These are phyloP conservation scores for Drosophila ezoana DNA, from an alignment of 2,888 invertebrate species.

Conservation along the genomic window DNA sequence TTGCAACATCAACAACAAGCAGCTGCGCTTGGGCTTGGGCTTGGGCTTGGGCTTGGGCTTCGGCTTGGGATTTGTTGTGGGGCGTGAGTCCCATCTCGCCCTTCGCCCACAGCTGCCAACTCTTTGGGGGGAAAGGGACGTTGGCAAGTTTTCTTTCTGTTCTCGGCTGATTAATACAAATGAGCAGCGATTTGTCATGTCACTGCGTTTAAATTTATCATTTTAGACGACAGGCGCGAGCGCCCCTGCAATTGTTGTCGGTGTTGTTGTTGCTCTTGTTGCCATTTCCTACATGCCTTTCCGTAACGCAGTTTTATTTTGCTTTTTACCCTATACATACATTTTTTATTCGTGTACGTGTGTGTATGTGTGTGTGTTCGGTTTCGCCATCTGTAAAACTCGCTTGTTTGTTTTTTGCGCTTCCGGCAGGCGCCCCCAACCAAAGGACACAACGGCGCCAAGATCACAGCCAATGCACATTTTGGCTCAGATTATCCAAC, in stretches of 20 bases:
- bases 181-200: conserved; percentile 82
- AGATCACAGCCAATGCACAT: conserved; percentile 71
- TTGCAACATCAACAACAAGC: conserved; percentile 71
- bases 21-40: conserved; percentile 13
- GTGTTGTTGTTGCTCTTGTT: conserved; percentile 35
- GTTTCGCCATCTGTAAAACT: conserved; percentile 50
- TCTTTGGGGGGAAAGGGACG: conserved; percentile 2
- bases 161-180: conserved; percentile 78
- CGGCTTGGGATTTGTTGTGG: conserved; percentile 1
- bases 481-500: conserved; percentile 56
- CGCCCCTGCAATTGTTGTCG: conserved; percentile 53
- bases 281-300: conserved; percentile 49
- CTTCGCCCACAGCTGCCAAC: conserved; percentile 7
- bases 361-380: conserved; percentile 15
- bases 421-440: conserved; percentile 60
- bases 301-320: conserved; percentile 53
- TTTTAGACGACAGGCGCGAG: conserved; percentile 74
- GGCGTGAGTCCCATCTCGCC: background rate
- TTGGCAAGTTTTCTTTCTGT: conserved; percentile 47
- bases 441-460: conserved; percentile 60
- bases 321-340: conserved; percentile 31
- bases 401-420: conserved; percentile 70
- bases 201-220: conserved; percentile 81
- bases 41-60: background rate
- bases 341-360: conserved; percentile 3